Percentiles rank a stretch among this genome's conserved stretches.
These are phyloP conservation scores for Cephus cinctus DNA, from an alignment of 1,140 invertebrate genomes.

Conservation along the genomic window DNA sequence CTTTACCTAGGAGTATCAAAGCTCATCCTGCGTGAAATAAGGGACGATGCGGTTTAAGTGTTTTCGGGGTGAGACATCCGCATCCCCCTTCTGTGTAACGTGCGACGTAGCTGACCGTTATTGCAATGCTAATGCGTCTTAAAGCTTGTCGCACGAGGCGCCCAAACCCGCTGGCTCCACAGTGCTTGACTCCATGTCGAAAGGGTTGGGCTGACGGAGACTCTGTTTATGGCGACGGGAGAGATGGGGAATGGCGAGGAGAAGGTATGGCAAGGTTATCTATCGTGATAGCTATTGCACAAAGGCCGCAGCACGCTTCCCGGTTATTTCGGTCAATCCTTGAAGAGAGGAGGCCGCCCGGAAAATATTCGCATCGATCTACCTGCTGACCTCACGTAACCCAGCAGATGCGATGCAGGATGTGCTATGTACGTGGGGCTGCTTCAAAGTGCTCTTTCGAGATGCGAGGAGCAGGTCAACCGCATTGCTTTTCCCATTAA, in stretches of 20 bases:
- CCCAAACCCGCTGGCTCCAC: too few relatives aligned
- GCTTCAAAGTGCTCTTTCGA: constrained; percentile 30
- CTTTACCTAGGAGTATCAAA: too few relatives aligned
- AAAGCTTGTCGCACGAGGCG: too few relatives aligned
- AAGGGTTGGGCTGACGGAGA: too few relatives aligned
- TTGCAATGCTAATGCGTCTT: too few relatives aligned
- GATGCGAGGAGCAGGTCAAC: constrained; percentile 19
- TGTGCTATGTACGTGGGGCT: constrained; percentile 16
- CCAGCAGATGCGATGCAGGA: constrained; percentile 11
- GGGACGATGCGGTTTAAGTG: too few relatives aligned
- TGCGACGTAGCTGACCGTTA: too few relatives aligned
- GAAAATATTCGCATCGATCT: constrained; percentile 42
- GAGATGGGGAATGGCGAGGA: background rate
- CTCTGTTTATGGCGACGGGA: too few relatives aligned
- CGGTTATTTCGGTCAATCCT: constrained; percentile 38
- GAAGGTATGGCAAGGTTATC: constrained; percentile 3
- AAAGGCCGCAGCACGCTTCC: constrained; percentile 29
- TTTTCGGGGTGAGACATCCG: too few relatives aligned
- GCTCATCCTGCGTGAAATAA: too few relatives aligned
- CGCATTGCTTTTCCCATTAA: constrained; percentile 23
- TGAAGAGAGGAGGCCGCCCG: constrained; percentile 23
- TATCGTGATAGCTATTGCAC: constrained; percentile 21
- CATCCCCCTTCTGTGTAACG: too few relatives aligned
- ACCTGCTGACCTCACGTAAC: constrained; percentile 18
- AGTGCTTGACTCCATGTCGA: too few relatives aligned